Percentiles rank a stretch among this genome's conserved stretches.
phyloP scores from a whole-genome alignment of 2,888 invertebrate species.

The Nasonovia ribisnigri region DNA sequence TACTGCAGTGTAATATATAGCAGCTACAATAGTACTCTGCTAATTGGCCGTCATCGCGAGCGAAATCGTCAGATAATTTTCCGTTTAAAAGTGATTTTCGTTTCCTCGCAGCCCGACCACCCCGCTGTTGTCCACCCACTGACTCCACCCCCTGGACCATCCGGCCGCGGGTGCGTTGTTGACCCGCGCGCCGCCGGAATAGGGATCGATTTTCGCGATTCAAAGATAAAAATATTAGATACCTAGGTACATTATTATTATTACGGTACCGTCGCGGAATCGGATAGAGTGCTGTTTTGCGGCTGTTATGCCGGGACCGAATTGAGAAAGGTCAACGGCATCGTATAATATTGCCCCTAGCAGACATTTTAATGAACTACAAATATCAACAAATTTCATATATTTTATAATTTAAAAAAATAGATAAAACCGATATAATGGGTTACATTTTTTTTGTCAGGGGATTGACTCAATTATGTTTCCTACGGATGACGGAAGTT shows the following conservation, averaged over 20 bases:
- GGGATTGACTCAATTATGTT: neutral
- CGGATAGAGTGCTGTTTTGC: neutral
- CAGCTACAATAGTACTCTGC: neutral
- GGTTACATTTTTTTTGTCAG: neutral
- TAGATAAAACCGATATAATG: neutral
- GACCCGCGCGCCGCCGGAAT: neutral
- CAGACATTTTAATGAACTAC: too few relatives aligned
- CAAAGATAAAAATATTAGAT: neutral
- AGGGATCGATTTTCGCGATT: neutral
- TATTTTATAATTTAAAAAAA: neutral
- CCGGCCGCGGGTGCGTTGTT: neutral
- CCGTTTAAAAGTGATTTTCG: slow-evolving; percentile 18
- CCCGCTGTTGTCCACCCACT: neutral
- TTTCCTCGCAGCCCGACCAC: neutral
- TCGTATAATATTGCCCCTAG: too few relatives aligned
- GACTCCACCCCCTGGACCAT: neutral
- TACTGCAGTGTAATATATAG: neutral
- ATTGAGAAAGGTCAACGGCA: neutral
- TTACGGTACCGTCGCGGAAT: neutral
- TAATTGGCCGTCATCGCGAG: slow-evolving; percentile 37
- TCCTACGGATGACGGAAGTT: neutral
- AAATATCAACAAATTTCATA: neutral
- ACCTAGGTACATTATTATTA: neutral
- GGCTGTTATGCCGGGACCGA: neutral
- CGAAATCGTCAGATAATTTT: neutral